Percentiles rank a stretch among this genome's conserved stretches.
These are phyloP conservation scores for Lichenostomus cassidix DNA, from an alignment of 2,113 vertebrate genomes.

Conservation along the genomic window DNA sequence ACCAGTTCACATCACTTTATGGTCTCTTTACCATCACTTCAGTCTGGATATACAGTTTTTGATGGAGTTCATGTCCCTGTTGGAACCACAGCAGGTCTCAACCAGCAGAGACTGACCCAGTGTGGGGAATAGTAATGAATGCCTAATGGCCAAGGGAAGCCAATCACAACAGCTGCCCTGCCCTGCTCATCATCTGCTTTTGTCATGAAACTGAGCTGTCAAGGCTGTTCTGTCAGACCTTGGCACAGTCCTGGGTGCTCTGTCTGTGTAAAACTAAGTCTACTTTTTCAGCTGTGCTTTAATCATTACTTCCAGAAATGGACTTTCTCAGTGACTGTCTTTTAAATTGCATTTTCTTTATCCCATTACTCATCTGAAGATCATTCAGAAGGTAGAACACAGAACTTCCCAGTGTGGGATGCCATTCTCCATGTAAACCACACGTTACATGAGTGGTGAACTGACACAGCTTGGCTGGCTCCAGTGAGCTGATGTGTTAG, in stretches of 20 bases:
- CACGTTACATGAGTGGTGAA: rapidly evolving
- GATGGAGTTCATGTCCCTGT: rapidly evolving
- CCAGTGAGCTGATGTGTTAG: rapidly evolving
- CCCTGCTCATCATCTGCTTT: not conserved
- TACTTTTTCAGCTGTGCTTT: not conserved
- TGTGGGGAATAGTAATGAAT: not conserved
- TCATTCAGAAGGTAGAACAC: not conserved
- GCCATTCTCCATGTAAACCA: not conserved
- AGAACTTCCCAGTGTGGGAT: not conserved
- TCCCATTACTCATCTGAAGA: not conserved
- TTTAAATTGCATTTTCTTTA: not conserved
- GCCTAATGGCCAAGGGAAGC: not conserved
- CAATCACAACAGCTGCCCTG: not conserved
- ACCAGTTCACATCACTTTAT: not conserved
- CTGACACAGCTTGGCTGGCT: rapidly evolving
- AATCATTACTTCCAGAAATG: not conserved
- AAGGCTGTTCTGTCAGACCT: not conserved
- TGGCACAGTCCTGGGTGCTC: not conserved
- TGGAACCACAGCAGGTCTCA: not conserved
- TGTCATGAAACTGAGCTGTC: not conserved
- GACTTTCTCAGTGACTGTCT: not conserved
- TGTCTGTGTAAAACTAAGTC: not conserved
- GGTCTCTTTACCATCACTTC: not conserved
- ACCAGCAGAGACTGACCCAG: not conserved
- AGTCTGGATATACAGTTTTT: not conserved